Percentiles rank a stretch among this genome's conserved stretches.
Evolutionary conservation across 2,888 invertebrate genomes (phyloP).

Genomic region (Chesias legatella): DNA sequence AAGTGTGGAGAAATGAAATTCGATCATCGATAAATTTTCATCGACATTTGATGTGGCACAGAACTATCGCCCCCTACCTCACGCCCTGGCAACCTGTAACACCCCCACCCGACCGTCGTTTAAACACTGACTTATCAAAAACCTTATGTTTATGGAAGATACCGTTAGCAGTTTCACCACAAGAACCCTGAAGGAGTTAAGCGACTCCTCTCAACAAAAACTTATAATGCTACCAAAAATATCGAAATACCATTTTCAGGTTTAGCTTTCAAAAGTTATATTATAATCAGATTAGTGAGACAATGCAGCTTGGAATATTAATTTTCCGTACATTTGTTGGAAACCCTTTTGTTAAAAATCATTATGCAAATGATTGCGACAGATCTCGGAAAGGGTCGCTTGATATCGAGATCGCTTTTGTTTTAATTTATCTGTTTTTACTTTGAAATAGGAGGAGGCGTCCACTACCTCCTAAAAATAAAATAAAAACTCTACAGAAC

Average conservation of each 20-base stretch:
- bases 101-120: slow-evolving; percentile 67
- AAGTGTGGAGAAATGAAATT: too few species aligned
- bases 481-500: slow-evolving; percentile 18
- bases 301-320: slow-evolving; percentile 38
- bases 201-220: slow-evolving; percentile 34
- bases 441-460: slow-evolving; percentile 20
- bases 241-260: slow-evolving; percentile 24
- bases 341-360: slow-evolving; percentile 28
- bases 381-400: slow-evolving; percentile 11
- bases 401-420: slow-evolving; percentile 25
- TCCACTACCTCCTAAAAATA: slow-evolving; percentile 17
- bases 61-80: slow-evolving; percentile 53
- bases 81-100: slow-evolving; percentile 69
- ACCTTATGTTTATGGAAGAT: slow-evolving; percentile 76
- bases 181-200: slow-evolving; percentile 37
- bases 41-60: slow-evolving; percentile 34
- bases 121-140: slow-evolving; percentile 80
- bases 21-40: slow-evolving; percentile 9
- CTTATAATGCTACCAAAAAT: slow-evolving; percentile 6
- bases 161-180: slow-evolving; percentile 64
- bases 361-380: slow-evolving; percentile 31
- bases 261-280: slow-evolving; percentile 36
- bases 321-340: slow-evolving; percentile 30
- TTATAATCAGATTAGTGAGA: slow-evolving; percentile 39
- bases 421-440: slow-evolving; percentile 34